Conservation (phyloP, 92 coral and sea anemone genomes). For the Siderastrea siderea region DNA sequence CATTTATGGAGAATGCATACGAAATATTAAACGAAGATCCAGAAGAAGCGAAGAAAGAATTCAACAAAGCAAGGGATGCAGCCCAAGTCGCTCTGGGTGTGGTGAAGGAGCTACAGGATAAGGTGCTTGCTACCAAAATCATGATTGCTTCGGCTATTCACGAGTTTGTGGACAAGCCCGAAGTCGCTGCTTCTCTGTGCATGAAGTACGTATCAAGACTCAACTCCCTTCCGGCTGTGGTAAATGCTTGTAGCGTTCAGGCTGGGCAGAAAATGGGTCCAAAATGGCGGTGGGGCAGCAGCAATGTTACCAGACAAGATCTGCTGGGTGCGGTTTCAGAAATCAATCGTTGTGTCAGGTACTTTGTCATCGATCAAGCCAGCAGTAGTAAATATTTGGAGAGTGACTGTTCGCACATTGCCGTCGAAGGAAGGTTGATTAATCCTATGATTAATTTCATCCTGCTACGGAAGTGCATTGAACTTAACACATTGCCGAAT, state of each 20-base stretch:
- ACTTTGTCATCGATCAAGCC: conserved; percentile 64
- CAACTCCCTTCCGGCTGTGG: conserved; percentile 86
- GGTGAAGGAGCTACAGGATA: conserved; percentile 91
- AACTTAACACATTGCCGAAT: conserved; percentile 50
- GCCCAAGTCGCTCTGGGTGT: conserved; percentile 98
- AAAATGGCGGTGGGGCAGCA: conserved; percentile 81
- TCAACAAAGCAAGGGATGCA: conserved; percentile 96
- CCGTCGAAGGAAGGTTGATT: conserved; percentile 56
- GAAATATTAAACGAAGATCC: conserved; percentile 85
- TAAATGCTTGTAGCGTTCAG: conserved; percentile 67
- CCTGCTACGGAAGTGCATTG: conserved; percentile 70
- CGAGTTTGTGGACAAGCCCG: conserved; percentile 94
- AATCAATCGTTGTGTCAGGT: conserved; percentile 92
- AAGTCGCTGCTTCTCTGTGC: conserved; percentile 87
- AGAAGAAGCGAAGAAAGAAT: conserved; percentile 92
- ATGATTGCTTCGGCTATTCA: conserved; percentile 96
- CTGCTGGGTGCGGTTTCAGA: conserved; percentile 87
- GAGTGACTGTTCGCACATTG: conserved; percentile 73
- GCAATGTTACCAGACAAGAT: conserved; percentile 70
- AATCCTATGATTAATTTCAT: conserved; percentile 80
- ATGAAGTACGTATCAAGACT: conserved; percentile 87
- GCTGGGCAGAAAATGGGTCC: conserved; percentile 79
- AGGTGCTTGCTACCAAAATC: conserved; percentile 93
- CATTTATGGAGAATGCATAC: conserved; percentile 99
- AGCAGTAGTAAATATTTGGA: conserved; percentile 61